phyloP scores from a whole-genome alignment of 2,888 invertebrate species.

The Scrobipalpa costella region DNA sequence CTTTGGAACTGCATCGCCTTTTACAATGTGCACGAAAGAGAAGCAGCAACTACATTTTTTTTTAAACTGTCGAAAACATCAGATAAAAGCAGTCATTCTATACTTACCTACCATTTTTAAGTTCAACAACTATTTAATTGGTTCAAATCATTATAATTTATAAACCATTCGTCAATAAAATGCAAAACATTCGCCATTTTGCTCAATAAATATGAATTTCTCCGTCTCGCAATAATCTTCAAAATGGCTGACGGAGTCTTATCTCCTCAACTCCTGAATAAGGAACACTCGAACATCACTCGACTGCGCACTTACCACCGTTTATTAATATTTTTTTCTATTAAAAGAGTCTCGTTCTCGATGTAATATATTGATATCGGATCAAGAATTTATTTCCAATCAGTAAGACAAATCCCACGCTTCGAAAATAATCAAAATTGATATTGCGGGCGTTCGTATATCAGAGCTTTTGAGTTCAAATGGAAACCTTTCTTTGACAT shows the following conservation, averaged over 20 bases:
- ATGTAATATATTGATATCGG: conserved; percentile 30
- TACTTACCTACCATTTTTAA: no score
- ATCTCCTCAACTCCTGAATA: conserved; percentile 7
- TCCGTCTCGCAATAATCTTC: conserved; percentile 2
- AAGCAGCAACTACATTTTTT: no score
- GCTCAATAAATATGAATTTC: conserved; percentile 1
- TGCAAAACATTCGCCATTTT: background rate
- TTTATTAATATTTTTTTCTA: conserved; percentile 22
- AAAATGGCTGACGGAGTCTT: conserved; percentile 5
- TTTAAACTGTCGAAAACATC: no score
- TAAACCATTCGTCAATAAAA: background rate
- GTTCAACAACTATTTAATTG: no score
- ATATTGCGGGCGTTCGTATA: background rate
- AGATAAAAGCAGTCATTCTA: no score
- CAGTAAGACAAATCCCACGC: conserved; percentile 25
- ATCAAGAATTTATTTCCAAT: conserved; percentile 31
- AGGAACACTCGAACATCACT: conserved; percentile 2
- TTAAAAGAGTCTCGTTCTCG: conserved; percentile 24
- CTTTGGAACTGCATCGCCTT: no score
- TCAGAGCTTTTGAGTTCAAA: background rate
- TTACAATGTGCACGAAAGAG: no score
- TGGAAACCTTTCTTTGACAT: background rate
- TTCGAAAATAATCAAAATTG: conserved; percentile 16
- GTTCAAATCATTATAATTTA: no score
- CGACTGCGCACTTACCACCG: conserved; percentile 4